Evolutionary conservation across 2,888 invertebrate species (phyloP).

Genomic region (Lithodes maja): DNA sequence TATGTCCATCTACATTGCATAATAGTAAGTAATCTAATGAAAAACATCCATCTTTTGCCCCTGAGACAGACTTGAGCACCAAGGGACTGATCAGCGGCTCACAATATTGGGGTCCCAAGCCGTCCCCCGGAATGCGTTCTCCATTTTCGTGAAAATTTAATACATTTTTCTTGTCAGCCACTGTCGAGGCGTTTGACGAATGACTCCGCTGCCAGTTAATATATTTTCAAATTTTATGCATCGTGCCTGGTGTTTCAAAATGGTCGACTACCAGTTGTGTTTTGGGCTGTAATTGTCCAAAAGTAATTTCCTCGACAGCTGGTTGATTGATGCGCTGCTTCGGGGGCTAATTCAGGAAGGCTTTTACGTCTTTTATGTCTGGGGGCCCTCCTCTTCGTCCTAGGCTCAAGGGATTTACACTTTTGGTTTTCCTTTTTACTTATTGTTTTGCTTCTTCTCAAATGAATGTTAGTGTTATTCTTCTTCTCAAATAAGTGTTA

Average conservation of each 20-base stretch:
- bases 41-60: conserved; percentile 21
- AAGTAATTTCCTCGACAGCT: conserved; percentile 46
- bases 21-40: not conserved
- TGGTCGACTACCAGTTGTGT: conserved; percentile 43
- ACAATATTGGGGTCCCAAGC: conserved; percentile 40
- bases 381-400: not conserved
- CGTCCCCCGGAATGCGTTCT: conserved; percentile 51
- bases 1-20: too few species aligned
- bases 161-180: conserved; percentile 59
- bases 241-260: conserved; percentile 51
- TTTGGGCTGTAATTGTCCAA: conserved; percentile 51
- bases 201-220: conserved; percentile 44
- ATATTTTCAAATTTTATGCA: conserved; percentile 64
- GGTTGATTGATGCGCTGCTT: conserved; percentile 46
- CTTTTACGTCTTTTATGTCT: conserved; percentile 12
- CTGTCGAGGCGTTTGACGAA: conserved; percentile 60
- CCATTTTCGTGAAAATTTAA: conserved; percentile 62
- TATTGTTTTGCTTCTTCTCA: not conserved
- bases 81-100: conserved; percentile 35
- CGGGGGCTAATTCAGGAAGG: not conserved
- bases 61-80: conserved; percentile 31
- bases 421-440: conserved; percentile 11
- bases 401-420: not conserved
- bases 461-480: too few species aligned
- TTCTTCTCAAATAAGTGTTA: too few species aligned